Evolutionary conservation across 2,888 invertebrate genomes (phyloP).

Genomic region (Dendrolimus houi): DNA sequence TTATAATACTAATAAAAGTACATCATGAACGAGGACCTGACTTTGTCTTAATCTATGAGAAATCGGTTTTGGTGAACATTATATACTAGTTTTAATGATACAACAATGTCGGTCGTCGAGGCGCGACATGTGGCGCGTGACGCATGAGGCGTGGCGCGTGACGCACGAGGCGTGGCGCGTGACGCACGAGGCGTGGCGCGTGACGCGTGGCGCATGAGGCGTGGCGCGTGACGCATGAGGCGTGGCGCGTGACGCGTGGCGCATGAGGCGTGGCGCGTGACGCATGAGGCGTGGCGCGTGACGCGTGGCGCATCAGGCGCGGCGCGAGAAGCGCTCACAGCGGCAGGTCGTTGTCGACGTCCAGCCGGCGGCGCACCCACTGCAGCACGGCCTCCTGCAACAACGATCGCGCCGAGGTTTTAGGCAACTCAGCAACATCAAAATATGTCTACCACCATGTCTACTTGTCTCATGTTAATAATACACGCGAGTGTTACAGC

Average conservation of each 20-base stretch:
- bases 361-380: constrained; percentile 60
- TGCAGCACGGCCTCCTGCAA: constrained; percentile 52
- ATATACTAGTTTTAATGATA: no score
- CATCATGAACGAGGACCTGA: no score
- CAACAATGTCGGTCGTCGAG: no score
- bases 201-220: neutral
- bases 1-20: no score
- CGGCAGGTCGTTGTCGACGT: constrained; percentile 53
- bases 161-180: neutral
- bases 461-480: no score
- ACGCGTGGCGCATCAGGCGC: neutral
- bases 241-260: neutral
- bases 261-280: neutral
- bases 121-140: neutral
- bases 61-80: no score
- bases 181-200: neutral
- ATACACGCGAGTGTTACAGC: no score
- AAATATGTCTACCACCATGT: no score
- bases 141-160: no score
- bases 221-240: neutral
- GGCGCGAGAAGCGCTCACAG: constrained; percentile 17
- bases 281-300: neutral
- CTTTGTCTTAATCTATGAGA: no score
- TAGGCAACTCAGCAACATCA: no score
- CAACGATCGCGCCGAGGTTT: neutral